These are phyloP conservation scores for Thalassoma bifasciatum DNA, from an alignment of 2,113 vertebrate genomes.

Conservation along the genomic window DNA sequence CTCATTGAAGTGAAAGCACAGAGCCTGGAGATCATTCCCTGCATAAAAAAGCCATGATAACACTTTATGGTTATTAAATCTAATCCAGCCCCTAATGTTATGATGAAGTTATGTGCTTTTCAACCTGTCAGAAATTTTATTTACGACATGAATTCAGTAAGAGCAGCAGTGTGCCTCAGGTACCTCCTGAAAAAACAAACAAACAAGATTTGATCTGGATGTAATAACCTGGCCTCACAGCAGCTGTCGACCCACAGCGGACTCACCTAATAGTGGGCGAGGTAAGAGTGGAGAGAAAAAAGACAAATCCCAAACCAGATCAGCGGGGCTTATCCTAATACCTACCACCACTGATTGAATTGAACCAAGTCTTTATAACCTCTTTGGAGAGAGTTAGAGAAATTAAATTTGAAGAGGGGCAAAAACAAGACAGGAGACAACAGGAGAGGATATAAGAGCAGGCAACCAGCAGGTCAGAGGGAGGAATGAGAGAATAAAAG, in stretches of 20 bases:
- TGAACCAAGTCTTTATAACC: conserved; percentile 31
- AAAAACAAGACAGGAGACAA: neutral
- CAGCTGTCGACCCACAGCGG: conserved; percentile 45
- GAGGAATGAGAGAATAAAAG: neutral
- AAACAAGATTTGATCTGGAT: conserved; percentile 35
- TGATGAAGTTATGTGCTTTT: neutral
- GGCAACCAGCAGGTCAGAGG: neutral
- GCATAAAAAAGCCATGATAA: neutral
- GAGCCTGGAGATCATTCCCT: too few species aligned
- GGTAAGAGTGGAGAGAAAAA: conserved; percentile 26
- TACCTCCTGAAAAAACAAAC: neutral
- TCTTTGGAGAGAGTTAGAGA: conserved; percentile 30
- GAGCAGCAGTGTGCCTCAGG: neutral
- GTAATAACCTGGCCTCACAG: conserved; percentile 44
- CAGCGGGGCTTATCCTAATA: conserved; percentile 56
- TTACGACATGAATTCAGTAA: neutral
- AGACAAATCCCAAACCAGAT: conserved; percentile 66
- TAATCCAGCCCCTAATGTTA: neutral
- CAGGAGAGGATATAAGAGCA: neutral
- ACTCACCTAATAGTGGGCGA: conserved; percentile 38
- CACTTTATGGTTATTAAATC: neutral
- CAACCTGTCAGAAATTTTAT: neutral
- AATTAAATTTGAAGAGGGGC: conserved; percentile 14
- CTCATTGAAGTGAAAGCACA: too few species aligned
- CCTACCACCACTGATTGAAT: conserved; percentile 55